Evolutionary conservation across 2,113 vertebrate genomes (phyloP), one percentile per base, ranked within the genome.

Genomic region (Chiloscyllium plagiosum): DNA sequence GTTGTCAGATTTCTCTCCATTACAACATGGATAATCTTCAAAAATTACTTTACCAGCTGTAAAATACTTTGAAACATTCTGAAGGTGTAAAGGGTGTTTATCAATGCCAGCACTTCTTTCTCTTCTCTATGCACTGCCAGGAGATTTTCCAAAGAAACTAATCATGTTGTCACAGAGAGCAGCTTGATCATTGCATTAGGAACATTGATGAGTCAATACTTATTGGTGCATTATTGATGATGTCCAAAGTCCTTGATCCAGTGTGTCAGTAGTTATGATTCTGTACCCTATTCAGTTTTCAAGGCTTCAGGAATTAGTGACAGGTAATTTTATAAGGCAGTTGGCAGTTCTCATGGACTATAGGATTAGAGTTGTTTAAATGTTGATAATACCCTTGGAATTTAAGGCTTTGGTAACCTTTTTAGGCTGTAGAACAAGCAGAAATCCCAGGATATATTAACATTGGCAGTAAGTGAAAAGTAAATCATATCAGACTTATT

Each of bases 131-230:
- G 92, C 92, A 19, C 20, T 69, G 66, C 12, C 37, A 94, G 42
- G 37, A 47, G 65, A 94, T 69, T 94, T 69, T 94, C 92, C 24
- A 47, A 47, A 69, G 61, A 65, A 94, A n/a, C 61, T 68, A 37
- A 42, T 42, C 65, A 94, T n/a, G 61, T 61, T 90, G 87, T 90
- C 52, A 61, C 72, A 13, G 42, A n/a, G n/a, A 47, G 66, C 66
- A 94, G 66, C 66, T 69, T 37, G 69, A 29, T 94, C 92, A 94
- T 2, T 94, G 92, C n/a, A 47, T 94, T 66, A 68, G 92, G 69
- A 33, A 76, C 26, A n/a, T 76, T 70, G 69, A 50, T 50, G 37
- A 19, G 93, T 50, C 42, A 50, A 26, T 50, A 19, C 52, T 47
- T 95, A 47, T 95, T 76, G 69, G 69, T 76, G 68, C 22, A 8